Evolutionary conservation across 2,797 vertebrate species (phyloP), one percentile per base, ranked within the genome.

Genomic region (Chelonia mydas): DNA sequence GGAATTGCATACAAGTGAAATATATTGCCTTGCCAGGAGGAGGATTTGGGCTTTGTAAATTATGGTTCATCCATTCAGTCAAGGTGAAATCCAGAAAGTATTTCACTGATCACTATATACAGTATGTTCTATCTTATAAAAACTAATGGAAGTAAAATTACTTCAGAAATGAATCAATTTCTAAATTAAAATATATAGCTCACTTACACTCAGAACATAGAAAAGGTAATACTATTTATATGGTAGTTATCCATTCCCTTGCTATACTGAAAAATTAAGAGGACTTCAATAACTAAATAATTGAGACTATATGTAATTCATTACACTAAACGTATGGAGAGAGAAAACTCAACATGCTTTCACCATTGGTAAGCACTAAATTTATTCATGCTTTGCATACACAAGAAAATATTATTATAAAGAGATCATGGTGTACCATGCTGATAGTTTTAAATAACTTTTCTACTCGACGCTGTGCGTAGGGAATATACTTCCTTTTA

Each of bases 221-320:
- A 47, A 89, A 94, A 84, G 89, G 45, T 47, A 86, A 87, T 47
- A 15, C 81, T 90, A 92, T 65, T 83, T 5, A 6, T 77, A 54
- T 4, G 88, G 47, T 61, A 85, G 57, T 51, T 90, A 59, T 59
- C 25, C 65, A 41, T 65, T 65, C 50, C 45, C 2, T 47, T 74
- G 37, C 76, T 1, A 2, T 76, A 89, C 49, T 55, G 79, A 57
- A 81, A 96, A 96, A 92, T 90, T 6, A 91, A 93, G 7, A 80
- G 84, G 21, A n/a, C 83, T 95, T 86, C 65, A 92, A 78, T 85
- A 91, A 79, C n/a, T 11, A 93, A 97, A 83, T 57, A 49, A 81
- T 88, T 90, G n/a, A 92, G 90, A 93, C 93, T 80, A 87, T 5
- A 57, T 72, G 91, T 84, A 76, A 83, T 47, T 3, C 41, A 90